Evolutionary conservation across 2,797 vertebrate species (phyloP).

Genomic region (Cuculus canorus): DNA sequence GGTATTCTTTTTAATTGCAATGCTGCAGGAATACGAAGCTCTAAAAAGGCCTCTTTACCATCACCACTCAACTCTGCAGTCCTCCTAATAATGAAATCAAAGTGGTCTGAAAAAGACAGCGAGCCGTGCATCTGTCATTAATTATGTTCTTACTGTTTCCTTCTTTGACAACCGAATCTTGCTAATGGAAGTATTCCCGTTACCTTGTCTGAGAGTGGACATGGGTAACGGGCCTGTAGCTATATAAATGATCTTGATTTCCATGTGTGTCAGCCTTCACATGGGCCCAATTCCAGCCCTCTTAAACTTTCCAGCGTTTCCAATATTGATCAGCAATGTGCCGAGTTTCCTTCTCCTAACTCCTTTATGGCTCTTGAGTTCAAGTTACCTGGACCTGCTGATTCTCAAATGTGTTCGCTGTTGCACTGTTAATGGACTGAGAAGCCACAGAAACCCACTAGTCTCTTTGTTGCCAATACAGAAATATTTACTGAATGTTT

Average conservation of each 20-base stretch:
- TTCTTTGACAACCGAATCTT: background rate
- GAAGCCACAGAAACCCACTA: background rate
- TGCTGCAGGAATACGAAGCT: background rate
- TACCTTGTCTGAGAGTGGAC: background rate
- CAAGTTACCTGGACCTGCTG: background rate
- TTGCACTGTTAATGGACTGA: background rate
- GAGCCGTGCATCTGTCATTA: background rate
- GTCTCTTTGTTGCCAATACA: background rate
- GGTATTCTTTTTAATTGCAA: background rate
- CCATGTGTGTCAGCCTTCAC: background rate
- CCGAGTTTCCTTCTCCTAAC: background rate
- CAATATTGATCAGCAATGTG: background rate
- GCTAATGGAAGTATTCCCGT: background rate
- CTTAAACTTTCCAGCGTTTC: background rate
- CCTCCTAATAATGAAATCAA: background rate
- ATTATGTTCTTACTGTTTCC: background rate
- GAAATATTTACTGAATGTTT: background rate
- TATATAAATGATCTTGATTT: background rate
- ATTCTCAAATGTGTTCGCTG: background rate
- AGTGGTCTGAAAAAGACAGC: background rate
- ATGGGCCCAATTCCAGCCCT: background rate
- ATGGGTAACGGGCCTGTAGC: background rate
- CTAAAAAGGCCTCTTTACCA: background rate
- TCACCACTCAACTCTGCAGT: background rate
- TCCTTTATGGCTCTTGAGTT: background rate